These are phyloP conservation scores for Acanthornis magna DNA, from an alignment of 2,797 vertebrate species.

Conservation along the genomic window DNA sequence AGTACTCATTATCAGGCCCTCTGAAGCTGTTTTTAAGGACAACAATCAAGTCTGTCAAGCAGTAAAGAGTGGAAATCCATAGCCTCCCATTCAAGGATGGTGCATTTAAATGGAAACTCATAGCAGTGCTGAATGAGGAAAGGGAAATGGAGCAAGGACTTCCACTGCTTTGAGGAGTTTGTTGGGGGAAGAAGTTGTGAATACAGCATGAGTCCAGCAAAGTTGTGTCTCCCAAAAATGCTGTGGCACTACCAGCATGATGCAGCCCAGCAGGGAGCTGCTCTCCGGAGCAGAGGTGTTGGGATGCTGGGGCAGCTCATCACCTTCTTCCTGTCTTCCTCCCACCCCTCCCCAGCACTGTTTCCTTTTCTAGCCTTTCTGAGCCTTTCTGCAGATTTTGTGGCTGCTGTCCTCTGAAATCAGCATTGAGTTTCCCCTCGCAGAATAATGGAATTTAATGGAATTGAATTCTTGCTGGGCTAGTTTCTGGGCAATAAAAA, in stretches of 20 bases:
- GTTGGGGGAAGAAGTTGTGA: not conserved
- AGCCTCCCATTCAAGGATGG: not conserved
- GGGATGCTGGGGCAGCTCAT: fast-evolving
- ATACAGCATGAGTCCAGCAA: not conserved
- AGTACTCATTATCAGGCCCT: conserved; percentile 26
- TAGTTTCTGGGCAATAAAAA: conserved; percentile 26
- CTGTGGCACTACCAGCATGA: not conserved
- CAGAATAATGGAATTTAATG: not conserved
- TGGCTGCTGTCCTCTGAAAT: not conserved
- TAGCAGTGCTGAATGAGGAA: not conserved
- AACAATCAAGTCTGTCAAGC: not conserved
- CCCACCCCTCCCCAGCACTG: not conserved
- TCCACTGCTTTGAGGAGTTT: not conserved
- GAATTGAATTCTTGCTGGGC: not conserved
- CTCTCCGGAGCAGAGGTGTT: fast-evolving
- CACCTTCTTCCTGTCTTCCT: not conserved
- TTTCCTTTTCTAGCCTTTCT: not conserved
- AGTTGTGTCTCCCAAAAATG: not conserved
- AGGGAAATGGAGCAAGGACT: not conserved
- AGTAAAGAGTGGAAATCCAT: not conserved
- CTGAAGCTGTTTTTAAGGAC: conserved; percentile 36
- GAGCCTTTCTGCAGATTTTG: not conserved
- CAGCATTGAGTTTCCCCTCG: not conserved
- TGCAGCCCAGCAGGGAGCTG: not conserved
- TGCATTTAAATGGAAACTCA: not conserved